A percentile compares a stretch with the other conserved stretches of the same genome.
These are phyloP conservation scores for Synergus itoensis DNA, from an alignment of 2,888 invertebrate genomes.

Conservation along the genomic window DNA sequence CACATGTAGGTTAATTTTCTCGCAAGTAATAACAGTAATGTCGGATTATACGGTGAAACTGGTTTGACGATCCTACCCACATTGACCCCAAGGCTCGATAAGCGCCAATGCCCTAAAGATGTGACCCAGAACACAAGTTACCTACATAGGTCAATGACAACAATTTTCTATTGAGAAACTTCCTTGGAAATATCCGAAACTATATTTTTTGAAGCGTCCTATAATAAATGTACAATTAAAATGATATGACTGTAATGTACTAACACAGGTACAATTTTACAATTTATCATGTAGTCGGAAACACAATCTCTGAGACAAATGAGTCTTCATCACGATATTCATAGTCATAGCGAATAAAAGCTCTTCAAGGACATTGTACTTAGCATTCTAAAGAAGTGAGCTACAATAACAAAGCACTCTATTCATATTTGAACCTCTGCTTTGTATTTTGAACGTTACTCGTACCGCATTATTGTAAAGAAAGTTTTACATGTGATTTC, in stretches of 20 bases:
- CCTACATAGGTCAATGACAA: neutral
- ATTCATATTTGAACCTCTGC: neutral
- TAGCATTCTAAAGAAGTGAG: constrained; percentile 28
- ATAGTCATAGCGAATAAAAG: constrained; percentile 8
- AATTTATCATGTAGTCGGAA: neutral
- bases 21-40: constrained; percentile 33
- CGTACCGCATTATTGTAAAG: constrained; percentile 26
- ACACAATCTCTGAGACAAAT: neutral
- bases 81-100: constrained; percentile 27
- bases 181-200: no score
- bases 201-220: neutral
- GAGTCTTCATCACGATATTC: constrained; percentile 9
- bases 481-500: neutral
- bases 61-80: constrained; percentile 29
- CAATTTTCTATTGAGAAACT: neutral
- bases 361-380: constrained; percentile 20
- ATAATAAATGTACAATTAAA: neutral
- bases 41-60: constrained; percentile 22
- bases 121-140: constrained; percentile 14
- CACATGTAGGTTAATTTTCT: constrained; percentile 39
- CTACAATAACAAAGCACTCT: constrained; percentile 13
- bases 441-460: constrained; percentile 34
- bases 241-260: neutral
- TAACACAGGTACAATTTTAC: neutral
- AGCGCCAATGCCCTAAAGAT: constrained; percentile 22